Percentiles rank a stretch among this genome's conserved stretches.
Conservation (phyloP, 37 sponge, comb jelly and placozoan genomes). For the Aplysina aerophoba region DNA sequence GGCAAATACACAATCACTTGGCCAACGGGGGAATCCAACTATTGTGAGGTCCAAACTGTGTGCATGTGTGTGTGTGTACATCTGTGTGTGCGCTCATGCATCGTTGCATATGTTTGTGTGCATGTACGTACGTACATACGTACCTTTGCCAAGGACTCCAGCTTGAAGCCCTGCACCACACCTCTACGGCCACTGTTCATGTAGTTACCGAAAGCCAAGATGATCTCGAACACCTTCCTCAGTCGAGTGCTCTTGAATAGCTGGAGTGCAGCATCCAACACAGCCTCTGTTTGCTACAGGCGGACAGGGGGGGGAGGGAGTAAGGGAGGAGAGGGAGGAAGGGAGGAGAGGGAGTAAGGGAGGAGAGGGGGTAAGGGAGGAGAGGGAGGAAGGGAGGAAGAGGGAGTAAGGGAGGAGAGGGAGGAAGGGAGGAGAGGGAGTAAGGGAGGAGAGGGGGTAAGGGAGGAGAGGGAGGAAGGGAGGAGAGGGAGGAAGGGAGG, state of each 20-base stretch:
- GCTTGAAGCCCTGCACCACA: slow-evolving; percentile 74
- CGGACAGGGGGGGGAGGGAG: neutral
- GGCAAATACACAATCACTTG: too few relatives aligned
- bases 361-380: neutral
- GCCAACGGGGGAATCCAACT: too few relatives aligned
- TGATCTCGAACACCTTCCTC: slow-evolving; percentile 84
- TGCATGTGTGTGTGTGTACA: too few relatives aligned
- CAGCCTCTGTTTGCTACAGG: slow-evolving; percentile 68
- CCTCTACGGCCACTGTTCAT: slow-evolving; percentile 90
- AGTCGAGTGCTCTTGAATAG: slow-evolving; percentile 70
- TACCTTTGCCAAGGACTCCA: slow-evolving; percentile 80
- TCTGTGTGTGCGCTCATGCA: too few relatives aligned
- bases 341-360: neutral
- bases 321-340: neutral
- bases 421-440: too few relatives aligned
- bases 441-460: neutral
- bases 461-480: neutral
- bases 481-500: neutral
- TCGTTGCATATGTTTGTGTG: too few relatives aligned
- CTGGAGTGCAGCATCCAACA: slow-evolving; percentile 72
- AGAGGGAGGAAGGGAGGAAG: neutral
- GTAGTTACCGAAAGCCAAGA: slow-evolving; percentile 92
- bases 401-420: neutral
- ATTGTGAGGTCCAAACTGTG: too few relatives aligned
- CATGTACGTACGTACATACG: neutral